phyloP scores from a whole-genome alignment of 64 coral and sea anemone species.

The Trachythela sp. region DNA sequence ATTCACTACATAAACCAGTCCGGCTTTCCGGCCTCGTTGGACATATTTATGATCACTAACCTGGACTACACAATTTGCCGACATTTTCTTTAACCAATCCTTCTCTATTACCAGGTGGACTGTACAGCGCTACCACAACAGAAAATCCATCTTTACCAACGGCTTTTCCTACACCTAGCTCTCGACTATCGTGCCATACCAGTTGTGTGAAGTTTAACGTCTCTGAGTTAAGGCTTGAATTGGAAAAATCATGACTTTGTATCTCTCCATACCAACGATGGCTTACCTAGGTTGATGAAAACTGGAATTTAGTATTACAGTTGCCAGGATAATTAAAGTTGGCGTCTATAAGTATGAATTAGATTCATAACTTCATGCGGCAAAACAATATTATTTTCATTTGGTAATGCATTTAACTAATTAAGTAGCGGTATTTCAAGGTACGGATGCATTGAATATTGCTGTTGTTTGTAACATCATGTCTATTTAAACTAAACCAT shows the following conservation, averaged over 20 bases:
- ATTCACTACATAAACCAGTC: no score
- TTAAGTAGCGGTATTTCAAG: no score
- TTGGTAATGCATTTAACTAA: no score
- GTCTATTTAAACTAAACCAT: no score
- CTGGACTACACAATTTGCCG: background rate
- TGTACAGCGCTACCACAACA: background rate
- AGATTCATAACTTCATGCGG: no score
- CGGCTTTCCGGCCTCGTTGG: no score
- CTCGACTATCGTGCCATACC: slow-evolving; percentile 12
- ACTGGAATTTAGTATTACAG: background rate
- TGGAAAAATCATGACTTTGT: background rate
- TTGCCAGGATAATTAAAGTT: no score
- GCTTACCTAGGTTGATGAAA: background rate
- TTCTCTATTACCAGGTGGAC: background rate
- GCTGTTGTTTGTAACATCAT: no score
- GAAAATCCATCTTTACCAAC: slow-evolving; percentile 16
- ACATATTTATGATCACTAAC: background rate
- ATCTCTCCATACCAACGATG: background rate
- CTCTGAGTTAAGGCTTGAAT: background rate
- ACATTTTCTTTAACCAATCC: background rate
- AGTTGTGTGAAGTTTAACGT: slow-evolving; percentile 9
- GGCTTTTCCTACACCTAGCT: background rate
- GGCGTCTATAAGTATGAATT: no score
- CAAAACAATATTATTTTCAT: no score
- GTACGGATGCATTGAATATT: no score